Evolutionary conservation across 53 echinoderm and acorn worm species (phyloP).

Genomic region (Stichopus horrens): DNA sequence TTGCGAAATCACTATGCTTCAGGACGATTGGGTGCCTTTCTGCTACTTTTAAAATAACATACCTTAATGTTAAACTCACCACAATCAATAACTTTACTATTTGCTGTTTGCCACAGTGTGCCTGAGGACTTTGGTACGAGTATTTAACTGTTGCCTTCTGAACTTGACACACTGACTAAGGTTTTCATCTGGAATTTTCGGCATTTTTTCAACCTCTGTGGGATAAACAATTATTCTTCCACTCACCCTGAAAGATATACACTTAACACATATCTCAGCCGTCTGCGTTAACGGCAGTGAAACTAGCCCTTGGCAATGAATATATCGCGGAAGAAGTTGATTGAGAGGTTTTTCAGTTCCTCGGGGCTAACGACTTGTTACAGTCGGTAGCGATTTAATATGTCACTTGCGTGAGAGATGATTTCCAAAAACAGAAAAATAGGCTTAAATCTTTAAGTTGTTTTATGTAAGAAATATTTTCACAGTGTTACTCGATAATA

Average conservation of each 20-base stretch:
- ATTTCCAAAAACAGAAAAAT: not conserved
- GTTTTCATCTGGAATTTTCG: not conserved
- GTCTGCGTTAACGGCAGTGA: not conserved
- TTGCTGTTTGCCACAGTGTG: not conserved
- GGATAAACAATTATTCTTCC: not conserved
- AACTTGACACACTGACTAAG: not conserved
- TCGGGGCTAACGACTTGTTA: not conserved
- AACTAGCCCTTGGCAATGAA: not conserved
- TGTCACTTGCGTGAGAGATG: constrained; percentile 22
- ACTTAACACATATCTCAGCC: not conserved
- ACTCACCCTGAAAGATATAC: not conserved
- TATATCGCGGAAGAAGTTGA: not conserved
- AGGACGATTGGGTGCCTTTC: no score
- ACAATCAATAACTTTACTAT: no score
- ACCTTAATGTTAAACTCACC: no score
- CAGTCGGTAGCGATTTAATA: not conserved
- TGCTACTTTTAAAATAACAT: no score
- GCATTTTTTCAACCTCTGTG: not conserved
- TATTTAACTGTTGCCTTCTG: not conserved
- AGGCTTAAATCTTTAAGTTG: not conserved
- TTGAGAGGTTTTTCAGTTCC: not conserved
- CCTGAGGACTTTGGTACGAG: not conserved
- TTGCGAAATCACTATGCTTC: no score
- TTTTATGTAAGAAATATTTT: no score
- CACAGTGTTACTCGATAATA: no score